Evolutionary conservation across 2,888 invertebrate genomes (phyloP), one percentile per base, ranked within the genome.

Genomic region (Thera britannica): DNA sequence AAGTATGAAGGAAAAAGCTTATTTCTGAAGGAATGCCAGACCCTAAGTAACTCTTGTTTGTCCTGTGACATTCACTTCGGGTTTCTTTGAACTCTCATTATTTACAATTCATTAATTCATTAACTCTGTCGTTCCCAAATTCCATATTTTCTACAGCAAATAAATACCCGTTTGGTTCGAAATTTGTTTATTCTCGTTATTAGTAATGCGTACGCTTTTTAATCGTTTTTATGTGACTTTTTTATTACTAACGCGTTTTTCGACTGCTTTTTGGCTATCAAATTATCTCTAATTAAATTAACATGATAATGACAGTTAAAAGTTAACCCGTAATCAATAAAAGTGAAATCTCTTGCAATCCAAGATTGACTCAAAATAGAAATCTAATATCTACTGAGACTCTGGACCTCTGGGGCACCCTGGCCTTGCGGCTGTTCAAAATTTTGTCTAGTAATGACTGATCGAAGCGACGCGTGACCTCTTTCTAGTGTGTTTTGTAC

Each of bases 171-270:
- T 77, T 46, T 46, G 35, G 62, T 72, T 57, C 62, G 75, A 78
- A 77, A 77, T 80, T 77, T 84, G 83, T 85, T 84, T 83, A 83
- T 81, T 79, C 78, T 79, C 73, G 67, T 80, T 81, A 85, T 84
- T 82, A 81, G 69, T 79, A 77, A 78, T 68, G 67, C 63, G 76
- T 75, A 73, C 75, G 76, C 72, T 72, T 77, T 79, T 78, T 70
- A 73, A 72, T 73, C 54, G 61, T 72, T 77, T 79, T 80, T 78
- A 81, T 83, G 76, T 72, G 75, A 77, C 72, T 77, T 78, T 80
- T 83, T 81, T 77, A 83, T 69, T 77, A 78, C 55, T 78, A 75
- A 75, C 72, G 77, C 76, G 77, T 81, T 83, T 52, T 52, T 9
- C 41, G 9, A 9, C 34, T 52, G 52, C 34, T 23, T 57, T 66